phyloP scores from a whole-genome alignment of 2,797 vertebrate species.

The Platalea minor region DNA sequence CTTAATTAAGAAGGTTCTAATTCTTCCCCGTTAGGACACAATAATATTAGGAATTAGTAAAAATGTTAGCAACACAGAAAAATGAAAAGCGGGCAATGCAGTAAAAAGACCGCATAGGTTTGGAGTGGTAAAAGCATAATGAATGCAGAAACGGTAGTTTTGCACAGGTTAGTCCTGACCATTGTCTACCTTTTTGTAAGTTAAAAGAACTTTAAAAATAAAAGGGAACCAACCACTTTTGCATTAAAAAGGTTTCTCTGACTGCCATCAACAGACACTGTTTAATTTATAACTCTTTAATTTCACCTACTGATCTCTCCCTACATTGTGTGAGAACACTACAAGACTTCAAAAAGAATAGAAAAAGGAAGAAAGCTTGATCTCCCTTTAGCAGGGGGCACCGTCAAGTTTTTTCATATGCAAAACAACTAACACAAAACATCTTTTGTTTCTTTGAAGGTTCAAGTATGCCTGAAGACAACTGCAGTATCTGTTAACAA shows the following conservation, averaged over 20 bases:
- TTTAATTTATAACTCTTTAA: neutral
- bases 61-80: neutral
- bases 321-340: neutral
- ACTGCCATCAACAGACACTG: neutral
- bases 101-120: neutral
- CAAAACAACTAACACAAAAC: neutral
- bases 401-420: neutral
- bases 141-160: neutral
- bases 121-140: neutral
- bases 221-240: neutral
- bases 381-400: neutral
- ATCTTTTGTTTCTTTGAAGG: neutral
- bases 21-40: neutral
- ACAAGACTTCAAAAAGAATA: neutral
- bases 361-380: neutral
- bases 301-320: neutral
- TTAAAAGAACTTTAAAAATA: neutral
- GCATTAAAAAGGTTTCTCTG: neutral
- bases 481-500: neutral
- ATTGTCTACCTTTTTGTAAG: neutral
- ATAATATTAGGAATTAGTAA: neutral
- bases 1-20: neutral
- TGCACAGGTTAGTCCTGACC: neutral
- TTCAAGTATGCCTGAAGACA: neutral
- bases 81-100: neutral